Conservation (phyloP, 2,113 vertebrate species). For the Etia nguti region DNA sequence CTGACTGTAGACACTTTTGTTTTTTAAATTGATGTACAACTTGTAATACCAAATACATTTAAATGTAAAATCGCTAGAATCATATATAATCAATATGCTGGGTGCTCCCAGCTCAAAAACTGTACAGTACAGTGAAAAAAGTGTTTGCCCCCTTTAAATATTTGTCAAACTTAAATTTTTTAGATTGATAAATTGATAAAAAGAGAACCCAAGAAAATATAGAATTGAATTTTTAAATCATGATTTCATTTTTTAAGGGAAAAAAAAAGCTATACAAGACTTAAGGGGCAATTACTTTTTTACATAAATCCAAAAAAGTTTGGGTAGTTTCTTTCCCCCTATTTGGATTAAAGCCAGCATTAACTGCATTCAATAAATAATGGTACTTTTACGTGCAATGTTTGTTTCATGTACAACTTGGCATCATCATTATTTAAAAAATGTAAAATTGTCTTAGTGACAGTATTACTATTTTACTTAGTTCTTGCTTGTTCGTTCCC, state of each 20-base stretch:
- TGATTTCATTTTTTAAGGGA: not conserved
- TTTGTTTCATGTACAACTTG: not conserved
- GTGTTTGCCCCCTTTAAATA: not conserved
- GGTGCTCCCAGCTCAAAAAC: not conserved
- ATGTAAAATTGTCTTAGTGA: not conserved
- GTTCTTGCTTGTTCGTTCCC: not conserved
- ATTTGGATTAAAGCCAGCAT: not conserved
- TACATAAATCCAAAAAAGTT: not conserved
- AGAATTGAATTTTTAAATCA: fast-evolving
- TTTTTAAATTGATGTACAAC: not conserved
- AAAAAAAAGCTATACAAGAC: not conserved
- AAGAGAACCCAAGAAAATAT: not conserved
- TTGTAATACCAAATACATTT: not conserved
- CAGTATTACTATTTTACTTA: not conserved
- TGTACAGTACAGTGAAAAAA: not conserved
- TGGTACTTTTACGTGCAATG: not conserved
- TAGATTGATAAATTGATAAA: not conserved
- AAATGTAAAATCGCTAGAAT: not conserved
- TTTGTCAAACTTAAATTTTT: not conserved
- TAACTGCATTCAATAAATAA: not conserved
- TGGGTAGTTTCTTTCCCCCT: not conserved
- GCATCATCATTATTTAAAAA: fast-evolving
- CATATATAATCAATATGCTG: not conserved
- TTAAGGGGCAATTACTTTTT: too few species aligned
- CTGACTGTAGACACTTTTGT: not conserved